phyloP scores from a whole-genome alignment of 1,140 invertebrate species.

The Oscheius sp. region DNA sequence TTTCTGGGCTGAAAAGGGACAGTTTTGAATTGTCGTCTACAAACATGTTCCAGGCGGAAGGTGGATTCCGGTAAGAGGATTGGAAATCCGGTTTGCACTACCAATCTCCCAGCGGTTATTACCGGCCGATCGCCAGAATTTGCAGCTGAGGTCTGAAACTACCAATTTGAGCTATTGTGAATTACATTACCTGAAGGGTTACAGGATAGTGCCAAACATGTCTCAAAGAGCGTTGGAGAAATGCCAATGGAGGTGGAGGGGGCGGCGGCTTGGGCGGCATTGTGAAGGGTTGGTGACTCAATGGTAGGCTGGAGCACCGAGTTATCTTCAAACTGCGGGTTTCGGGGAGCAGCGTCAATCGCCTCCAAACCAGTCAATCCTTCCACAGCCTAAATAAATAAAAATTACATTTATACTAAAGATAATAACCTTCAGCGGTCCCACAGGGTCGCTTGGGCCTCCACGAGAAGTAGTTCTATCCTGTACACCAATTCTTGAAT shows the following conservation, averaged over 20 bases:
- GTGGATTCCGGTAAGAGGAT: conserved; percentile 40
- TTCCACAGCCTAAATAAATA: conserved; percentile 1
- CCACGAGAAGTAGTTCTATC: neutral
- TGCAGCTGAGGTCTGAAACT: conserved; percentile 29
- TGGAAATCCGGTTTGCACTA: conserved; percentile 24
- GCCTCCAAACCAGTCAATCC: conserved; percentile 22
- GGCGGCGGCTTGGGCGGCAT: neutral
- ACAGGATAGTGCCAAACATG: conserved; percentile 41
- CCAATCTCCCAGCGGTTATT: conserved; percentile 42
- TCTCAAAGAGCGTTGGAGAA: conserved; percentile 29
- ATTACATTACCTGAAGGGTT: conserved; percentile 36
- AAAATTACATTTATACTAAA: neutral
- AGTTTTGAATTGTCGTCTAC: neutral
- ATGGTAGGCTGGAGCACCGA: neutral
- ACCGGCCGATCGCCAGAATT: conserved; percentile 37
- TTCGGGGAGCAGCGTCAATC: conserved; percentile 11
- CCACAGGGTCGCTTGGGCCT: conserved; percentile 12
- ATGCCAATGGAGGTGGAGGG: conserved; percentile 22
- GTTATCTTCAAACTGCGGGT: neutral
- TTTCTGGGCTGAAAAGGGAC: conserved; percentile 30
- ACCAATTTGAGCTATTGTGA: too few relatives aligned
- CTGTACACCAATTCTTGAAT: neutral
- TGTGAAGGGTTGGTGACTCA: neutral
- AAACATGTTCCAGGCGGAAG: conserved; percentile 37
- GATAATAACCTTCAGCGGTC: conserved; percentile 18